These are phyloP conservation scores for Thalassaphorura encarpata DNA, from an alignment of 1,140 invertebrate genomes.

Conservation along the genomic window DNA sequence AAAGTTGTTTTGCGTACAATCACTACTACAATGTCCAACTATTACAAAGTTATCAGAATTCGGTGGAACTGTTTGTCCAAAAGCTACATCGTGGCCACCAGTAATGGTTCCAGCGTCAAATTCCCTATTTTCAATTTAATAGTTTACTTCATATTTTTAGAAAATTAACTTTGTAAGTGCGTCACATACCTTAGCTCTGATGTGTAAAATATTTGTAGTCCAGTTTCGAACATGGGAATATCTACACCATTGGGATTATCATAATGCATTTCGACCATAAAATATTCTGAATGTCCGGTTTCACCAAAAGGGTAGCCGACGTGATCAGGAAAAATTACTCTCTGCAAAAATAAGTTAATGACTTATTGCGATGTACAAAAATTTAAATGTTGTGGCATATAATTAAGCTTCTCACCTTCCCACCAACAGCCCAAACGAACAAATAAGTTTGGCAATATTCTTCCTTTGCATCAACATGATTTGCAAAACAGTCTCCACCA, in stretches of 20 bases:
- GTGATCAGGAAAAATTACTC: constrained; percentile 66
- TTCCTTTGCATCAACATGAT: neutral
- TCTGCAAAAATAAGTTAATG: constrained; percentile 40
- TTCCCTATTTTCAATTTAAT: neutral
- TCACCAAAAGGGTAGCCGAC: constrained; percentile 71
- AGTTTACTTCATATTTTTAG: too few species aligned
- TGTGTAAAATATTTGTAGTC: constrained; percentile 1
- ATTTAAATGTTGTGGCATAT: neutral
- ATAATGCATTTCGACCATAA: constrained; percentile 81
- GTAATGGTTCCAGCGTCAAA: neutral
- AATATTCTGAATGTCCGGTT: constrained; percentile 57
- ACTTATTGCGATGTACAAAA: neutral
- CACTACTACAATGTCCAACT: constrained; percentile 10
- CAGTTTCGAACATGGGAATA: constrained; percentile 2
- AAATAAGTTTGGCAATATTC: constrained; percentile 5
- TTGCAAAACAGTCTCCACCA: constrained; percentile 2
- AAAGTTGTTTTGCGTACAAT: constrained; percentile 1
- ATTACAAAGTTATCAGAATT: neutral
- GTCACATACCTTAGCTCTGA: neutral
- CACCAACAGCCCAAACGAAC: constrained; percentile 17
- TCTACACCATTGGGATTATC: constrained; percentile 50
- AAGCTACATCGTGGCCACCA: neutral
- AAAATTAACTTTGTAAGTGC: too few species aligned
- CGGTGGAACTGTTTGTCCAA: neutral
- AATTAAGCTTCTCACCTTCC: constrained; percentile 1